These are phyloP conservation scores for Clistopyga incitator DNA, from an alignment of 2,888 invertebrate species.

Conservation along the genomic window DNA sequence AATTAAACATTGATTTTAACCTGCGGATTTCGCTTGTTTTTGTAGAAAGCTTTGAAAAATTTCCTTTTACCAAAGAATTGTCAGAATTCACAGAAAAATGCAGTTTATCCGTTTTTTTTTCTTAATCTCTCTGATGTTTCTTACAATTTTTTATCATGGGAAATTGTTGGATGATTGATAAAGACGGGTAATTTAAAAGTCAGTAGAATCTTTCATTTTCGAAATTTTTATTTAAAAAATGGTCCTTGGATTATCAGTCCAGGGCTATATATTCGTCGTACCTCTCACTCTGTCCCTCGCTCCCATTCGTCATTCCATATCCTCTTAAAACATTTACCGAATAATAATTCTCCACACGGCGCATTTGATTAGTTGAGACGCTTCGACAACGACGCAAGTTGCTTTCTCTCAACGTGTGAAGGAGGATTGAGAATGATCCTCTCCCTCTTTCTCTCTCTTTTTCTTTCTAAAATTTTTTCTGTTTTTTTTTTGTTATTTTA, in stretches of 20 bases:
- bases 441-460: background rate
- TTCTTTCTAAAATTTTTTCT: background rate
- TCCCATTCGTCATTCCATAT: slow-evolving; percentile 28
- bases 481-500: background rate
- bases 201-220: slow-evolving; percentile 46
- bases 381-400: slow-evolving; percentile 24
- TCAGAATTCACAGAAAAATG: too few species aligned
- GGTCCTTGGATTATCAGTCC: slow-evolving; percentile 56
- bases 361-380: slow-evolving; percentile 28
- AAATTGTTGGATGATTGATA: background rate
- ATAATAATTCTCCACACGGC: slow-evolving; percentile 37
- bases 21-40: background rate
- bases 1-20: background rate
- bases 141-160: too few species aligned
- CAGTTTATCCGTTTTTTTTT: too few species aligned
- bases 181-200: slow-evolving; percentile 3
- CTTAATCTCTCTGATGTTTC: too few species aligned
- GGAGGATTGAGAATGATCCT: slow-evolving; percentile 35
- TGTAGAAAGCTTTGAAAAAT: too few species aligned
- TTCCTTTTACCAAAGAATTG: too few species aligned
- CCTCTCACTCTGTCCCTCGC: slow-evolving; percentile 12
- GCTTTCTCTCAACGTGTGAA: slow-evolving; percentile 6
- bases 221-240: slow-evolving; percentile 61
- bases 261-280: slow-evolving; percentile 49
- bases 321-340: slow-evolving; percentile 40